These are phyloP conservation scores for Pseudochromis fuscus DNA, from an alignment of 2,797 vertebrate genomes.

Conservation along the genomic window DNA sequence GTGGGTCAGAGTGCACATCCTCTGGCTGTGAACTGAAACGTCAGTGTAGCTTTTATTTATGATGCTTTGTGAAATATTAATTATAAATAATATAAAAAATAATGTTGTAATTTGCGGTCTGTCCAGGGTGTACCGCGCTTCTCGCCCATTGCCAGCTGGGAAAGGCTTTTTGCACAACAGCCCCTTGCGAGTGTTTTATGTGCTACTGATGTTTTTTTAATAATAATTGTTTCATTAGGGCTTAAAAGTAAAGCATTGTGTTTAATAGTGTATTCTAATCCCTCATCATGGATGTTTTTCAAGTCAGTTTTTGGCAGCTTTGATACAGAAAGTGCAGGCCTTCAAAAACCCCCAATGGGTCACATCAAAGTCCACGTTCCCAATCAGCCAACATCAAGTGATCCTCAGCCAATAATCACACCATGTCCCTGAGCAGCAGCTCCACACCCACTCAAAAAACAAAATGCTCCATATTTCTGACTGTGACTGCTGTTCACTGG, in stretches of 20 bases:
- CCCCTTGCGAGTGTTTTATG: too few relatives aligned
- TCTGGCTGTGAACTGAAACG: too few relatives aligned
- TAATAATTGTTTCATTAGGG: not conserved
- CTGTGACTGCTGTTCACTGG: not conserved
- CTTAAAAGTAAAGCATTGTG: constrained; percentile 1
- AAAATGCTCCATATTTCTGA: not conserved
- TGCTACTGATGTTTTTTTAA: too few relatives aligned
- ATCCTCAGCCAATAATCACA: constrained; percentile 9
- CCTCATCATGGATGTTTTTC: not conserved
- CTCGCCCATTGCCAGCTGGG: too few relatives aligned
- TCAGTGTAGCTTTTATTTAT: too few relatives aligned
- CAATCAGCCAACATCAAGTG: constrained; percentile 4
- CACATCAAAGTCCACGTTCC: constrained; percentile 22
- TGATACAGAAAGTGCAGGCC: not conserved
- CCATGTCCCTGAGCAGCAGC: not conserved
- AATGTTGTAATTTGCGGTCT: too few relatives aligned
- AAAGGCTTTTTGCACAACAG: too few relatives aligned
- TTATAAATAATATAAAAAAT: too few relatives aligned
- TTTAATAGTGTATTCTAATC: not conserved
- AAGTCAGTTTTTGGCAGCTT: not conserved
- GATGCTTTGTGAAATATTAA: too few relatives aligned
- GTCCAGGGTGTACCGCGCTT: too few relatives aligned
- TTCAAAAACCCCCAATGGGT: constrained; percentile 13
- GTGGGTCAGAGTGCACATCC: too few relatives aligned
- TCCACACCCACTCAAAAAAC: not conserved